phyloP scores from a whole-genome alignment of 2,113 vertebrate species.

The Peromyscus maniculatus region DNA sequence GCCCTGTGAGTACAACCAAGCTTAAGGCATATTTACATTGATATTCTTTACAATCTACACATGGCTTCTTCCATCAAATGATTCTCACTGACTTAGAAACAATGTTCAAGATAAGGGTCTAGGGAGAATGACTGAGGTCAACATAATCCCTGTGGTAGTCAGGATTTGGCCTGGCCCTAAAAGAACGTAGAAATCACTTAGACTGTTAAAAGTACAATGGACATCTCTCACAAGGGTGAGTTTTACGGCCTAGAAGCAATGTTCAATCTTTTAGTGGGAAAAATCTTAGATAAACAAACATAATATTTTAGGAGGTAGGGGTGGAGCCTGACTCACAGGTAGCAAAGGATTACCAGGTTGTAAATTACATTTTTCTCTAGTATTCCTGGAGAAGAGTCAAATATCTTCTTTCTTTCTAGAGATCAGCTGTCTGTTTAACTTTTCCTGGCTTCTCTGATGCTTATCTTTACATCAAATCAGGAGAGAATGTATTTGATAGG shows the following conservation, averaged over 20 bases:
- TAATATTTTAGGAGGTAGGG: neutral
- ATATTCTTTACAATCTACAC: neutral
- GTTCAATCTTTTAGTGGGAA: neutral
- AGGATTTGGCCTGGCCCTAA: neutral
- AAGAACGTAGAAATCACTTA: neutral
- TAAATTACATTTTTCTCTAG: neutral
- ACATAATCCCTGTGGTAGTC: neutral
- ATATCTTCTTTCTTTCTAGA: neutral
- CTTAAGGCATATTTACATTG: neutral
- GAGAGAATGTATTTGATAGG: slow-evolving; percentile 27
- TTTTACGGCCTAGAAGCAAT: neutral
- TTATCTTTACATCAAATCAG: neutral
- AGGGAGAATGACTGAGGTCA: neutral
- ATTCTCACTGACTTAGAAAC: neutral
- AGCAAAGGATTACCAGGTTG: neutral
- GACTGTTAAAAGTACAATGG: neutral
- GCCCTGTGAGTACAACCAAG: neutral
- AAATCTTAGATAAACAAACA: neutral
- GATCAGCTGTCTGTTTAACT: neutral
- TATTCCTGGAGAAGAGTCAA: neutral
- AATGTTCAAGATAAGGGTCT: neutral
- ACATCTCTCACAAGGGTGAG: neutral
- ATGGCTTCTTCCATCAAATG: neutral
- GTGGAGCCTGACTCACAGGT: neutral
- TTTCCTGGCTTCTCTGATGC: neutral